phyloP scores from a whole-genome alignment of 92 coral and sea anemone species.

The Palythoa caribaeorum region DNA sequence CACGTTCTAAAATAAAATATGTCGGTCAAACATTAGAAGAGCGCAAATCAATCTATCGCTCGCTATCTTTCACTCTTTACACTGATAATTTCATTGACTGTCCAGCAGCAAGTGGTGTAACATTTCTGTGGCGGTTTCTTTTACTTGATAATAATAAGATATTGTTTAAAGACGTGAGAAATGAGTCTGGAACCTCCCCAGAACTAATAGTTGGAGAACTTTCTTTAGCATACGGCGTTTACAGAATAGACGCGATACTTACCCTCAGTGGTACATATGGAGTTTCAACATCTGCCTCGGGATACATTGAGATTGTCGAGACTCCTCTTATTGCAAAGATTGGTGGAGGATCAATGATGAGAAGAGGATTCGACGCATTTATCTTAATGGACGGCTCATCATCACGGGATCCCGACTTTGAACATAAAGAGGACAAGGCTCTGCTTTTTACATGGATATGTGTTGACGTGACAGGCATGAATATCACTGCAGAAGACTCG shows the following conservation, averaged over 20 bases:
- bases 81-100: slow-evolving; percentile 36
- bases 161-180: background rate
- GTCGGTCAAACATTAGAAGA: slow-evolving; percentile 2
- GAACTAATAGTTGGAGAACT: slow-evolving; percentile 9
- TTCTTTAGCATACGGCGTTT: slow-evolving; percentile 1
- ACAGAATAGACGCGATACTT: background rate
- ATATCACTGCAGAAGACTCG: slow-evolving; percentile 1
- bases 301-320: slow-evolving; percentile 49
- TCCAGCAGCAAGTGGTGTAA: slow-evolving; percentile 37
- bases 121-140: slow-evolving; percentile 9
- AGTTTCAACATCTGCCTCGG: slow-evolving; percentile 11
- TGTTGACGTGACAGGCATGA: slow-evolving; percentile 17
- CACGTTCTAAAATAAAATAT: slow-evolving; percentile 5
- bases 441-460: slow-evolving; percentile 37
- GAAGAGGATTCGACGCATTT: slow-evolving; percentile 54
- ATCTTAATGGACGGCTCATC: slow-evolving; percentile 67
- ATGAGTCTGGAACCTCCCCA: background rate
- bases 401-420: slow-evolving; percentile 77
- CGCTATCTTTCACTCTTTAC: slow-evolving; percentile 16
- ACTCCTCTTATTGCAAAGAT: slow-evolving; percentile 72
- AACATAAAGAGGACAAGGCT: slow-evolving; percentile 3
- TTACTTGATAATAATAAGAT: background rate
- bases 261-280: slow-evolving; percentile 14
- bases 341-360: slow-evolving; percentile 50
- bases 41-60: slow-evolving; percentile 1